Percentiles rank a stretch among this genome's conserved stretches.
These are phyloP conservation scores for Calliopum simillimum DNA, from an alignment of 2,888 invertebrate species.

Conservation along the genomic window DNA sequence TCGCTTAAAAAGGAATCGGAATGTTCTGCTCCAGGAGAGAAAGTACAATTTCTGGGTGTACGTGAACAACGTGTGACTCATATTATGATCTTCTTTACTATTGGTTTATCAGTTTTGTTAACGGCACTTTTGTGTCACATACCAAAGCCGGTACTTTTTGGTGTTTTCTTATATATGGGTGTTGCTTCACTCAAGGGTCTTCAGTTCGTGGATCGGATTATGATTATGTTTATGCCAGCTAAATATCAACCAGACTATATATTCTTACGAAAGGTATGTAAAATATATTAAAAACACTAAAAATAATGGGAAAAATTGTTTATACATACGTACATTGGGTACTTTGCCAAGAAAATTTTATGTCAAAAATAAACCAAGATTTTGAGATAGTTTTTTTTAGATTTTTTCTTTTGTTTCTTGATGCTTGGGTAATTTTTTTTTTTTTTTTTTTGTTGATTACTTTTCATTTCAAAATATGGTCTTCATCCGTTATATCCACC, in stretches of 20 bases:
- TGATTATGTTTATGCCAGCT: conserved; percentile 97
- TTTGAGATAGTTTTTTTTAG: too few relatives aligned
- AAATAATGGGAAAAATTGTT: too few relatives aligned
- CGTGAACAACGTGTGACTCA: conserved; percentile 94
- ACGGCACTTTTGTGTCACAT: conserved; percentile 90
- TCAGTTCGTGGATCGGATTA: conserved; percentile 94
- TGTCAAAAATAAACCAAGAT: too few relatives aligned
- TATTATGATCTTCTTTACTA: conserved; percentile 90
- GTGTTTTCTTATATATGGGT: conserved; percentile 98
- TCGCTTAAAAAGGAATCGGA: conserved; percentile 95
- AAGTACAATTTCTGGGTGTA: conserved; percentile 95
- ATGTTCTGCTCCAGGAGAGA: conserved; percentile 97
- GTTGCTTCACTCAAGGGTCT: conserved; percentile 94
- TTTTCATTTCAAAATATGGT: too few relatives aligned
- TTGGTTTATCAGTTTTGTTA: conserved; percentile 91
- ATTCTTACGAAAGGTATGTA: conserved; percentile 91
- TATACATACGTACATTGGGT: too few relatives aligned
- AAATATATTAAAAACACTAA: neutral
- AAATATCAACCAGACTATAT: conserved; percentile 99
- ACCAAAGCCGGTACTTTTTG: conserved; percentile 97
- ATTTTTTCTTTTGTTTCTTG: too few relatives aligned
- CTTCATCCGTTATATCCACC: too few relatives aligned
- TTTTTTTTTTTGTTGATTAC: too few relatives aligned
- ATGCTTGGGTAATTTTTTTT: too few relatives aligned
- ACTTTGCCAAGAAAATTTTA: too few relatives aligned